These are phyloP conservation scores for Clusia tigrina DNA, from an alignment of 2,888 invertebrate species.

Conservation along the genomic window DNA sequence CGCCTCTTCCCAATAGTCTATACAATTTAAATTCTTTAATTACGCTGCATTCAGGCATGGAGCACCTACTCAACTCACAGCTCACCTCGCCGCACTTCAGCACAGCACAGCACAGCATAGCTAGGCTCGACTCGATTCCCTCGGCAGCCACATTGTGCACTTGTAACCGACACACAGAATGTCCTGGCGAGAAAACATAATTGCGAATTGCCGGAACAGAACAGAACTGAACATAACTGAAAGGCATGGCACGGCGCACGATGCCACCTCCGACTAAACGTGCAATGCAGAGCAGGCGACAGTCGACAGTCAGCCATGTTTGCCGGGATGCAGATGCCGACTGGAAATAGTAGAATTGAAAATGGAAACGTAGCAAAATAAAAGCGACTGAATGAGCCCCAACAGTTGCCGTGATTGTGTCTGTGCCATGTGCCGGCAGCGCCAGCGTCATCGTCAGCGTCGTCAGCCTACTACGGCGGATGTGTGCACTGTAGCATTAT, in stretches of 20 bases:
- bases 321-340: not conserved
- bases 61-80: not conserved
- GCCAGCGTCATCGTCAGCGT: not conserved
- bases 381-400: not conserved
- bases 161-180: slow-evolving; percentile 1
- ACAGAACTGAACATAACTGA: not conserved
- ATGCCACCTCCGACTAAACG: not conserved
- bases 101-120: no score
- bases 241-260: not conserved
- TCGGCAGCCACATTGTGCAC: not conserved
- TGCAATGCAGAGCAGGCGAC: not conserved
- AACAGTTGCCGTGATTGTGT: not conserved
- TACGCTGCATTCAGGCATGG: not conserved
- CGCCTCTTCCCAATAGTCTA: no score
- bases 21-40: slow-evolving; percentile 4
- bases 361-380: slow-evolving; percentile 25
- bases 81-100: not conserved
- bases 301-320: not conserved
- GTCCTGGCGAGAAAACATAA: slow-evolving; percentile 7
- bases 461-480: not conserved
- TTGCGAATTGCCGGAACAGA: not conserved
- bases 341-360: slow-evolving; percentile 25
- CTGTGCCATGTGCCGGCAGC: slow-evolving; percentile 9
- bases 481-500: not conserved
- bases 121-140: no score